Base-by-base conservation (phyloP, 2,888 invertebrate genomes). In the Anthoptus insignis region DNA sequence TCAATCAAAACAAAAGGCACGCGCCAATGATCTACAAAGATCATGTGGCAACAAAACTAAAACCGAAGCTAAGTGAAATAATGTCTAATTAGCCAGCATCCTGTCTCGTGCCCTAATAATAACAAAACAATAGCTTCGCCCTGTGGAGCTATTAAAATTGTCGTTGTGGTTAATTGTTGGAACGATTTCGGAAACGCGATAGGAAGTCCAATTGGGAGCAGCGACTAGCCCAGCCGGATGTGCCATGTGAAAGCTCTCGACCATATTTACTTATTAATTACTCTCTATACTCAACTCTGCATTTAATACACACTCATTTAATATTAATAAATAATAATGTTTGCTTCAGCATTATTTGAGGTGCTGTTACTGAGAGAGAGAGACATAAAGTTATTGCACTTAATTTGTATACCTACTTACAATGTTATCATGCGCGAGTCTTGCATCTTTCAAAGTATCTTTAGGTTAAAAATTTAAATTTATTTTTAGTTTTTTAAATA, bases 151-250 rank as follows among this genome's bases (percentile, higher is more conserved):
- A 86, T 87, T 88, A 87, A 87, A 84, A 82, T 81, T 80, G 84
- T 85, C 84, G 83, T 77, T 81, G 77, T 71, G 70, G 70, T 72
- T 76, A 75, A 74, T 76, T 79, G 83, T 76, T 79, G 83, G 81
- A 82, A 80, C 82, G 87, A 88, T 89, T 90, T 93, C 91, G 91
- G 92, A 92, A 91, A 86, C 83, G 80, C 81, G 79, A 81, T 92
- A 91, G 93, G 93, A 93, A 93, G 92, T 93, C 81, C 92, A 92
- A 93, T 92, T 93, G 91, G 87, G 92, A 84, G 84, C 91, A 83
- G 50, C 63, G 57, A 50, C 81, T 82, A 68, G 82, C 81, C 78
- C 80, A 78, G 80, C 89, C 91, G 92, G 92, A 91, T 86, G 91
- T 83, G 82, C 81, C 78, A 83, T 87, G 87, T 90, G 87, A 88